phyloP scores from a whole-genome alignment of 30 jellyfish, hydroid and myxozoan species.

The Chironex yamaguchii region DNA sequence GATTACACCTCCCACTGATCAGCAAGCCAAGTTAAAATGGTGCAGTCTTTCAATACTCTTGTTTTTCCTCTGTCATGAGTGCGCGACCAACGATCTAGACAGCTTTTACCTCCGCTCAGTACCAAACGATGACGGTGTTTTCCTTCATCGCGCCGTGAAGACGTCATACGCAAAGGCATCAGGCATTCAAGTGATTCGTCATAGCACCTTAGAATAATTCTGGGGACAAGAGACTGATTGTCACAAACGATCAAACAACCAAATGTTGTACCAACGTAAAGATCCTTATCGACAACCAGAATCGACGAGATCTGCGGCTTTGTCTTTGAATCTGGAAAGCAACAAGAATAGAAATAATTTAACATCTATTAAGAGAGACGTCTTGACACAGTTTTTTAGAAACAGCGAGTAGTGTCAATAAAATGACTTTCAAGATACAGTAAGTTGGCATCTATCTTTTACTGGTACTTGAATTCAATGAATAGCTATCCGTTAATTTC shows the following conservation, averaged over 20 bases:
- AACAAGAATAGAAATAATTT: background rate
- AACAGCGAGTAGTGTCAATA: no score
- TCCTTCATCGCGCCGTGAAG: conserved; percentile 65
- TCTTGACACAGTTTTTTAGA: no score
- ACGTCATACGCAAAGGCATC: conserved; percentile 82
- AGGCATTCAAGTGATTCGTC: conserved; percentile 77
- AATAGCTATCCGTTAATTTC: no score
- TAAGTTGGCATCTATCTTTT: no score
- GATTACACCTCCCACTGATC: conserved; percentile 65
- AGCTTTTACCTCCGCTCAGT: conserved; percentile 81
- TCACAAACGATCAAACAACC: conserved; percentile 89
- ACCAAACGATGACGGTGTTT: conserved; percentile 62
- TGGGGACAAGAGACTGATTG: conserved; percentile 68
- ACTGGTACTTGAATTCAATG: no score
- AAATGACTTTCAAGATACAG: no score
- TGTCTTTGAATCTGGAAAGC: conserved; percentile 52
- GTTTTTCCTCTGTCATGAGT: conserved; percentile 47
- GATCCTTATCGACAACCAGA: conserved; percentile 81
- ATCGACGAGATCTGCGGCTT: conserved; percentile 85
- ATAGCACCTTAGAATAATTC: conserved; percentile 74
- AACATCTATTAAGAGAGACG: no score
- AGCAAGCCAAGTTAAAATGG: conserved; percentile 78
- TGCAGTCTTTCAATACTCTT: conserved; percentile 42
- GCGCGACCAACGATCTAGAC: conserved; percentile 82
- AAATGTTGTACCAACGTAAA: conserved; percentile 92